These are phyloP conservation scores for Zapus hudsonius DNA, from an alignment of 2,113 vertebrate genomes.

Conservation along the genomic window DNA sequence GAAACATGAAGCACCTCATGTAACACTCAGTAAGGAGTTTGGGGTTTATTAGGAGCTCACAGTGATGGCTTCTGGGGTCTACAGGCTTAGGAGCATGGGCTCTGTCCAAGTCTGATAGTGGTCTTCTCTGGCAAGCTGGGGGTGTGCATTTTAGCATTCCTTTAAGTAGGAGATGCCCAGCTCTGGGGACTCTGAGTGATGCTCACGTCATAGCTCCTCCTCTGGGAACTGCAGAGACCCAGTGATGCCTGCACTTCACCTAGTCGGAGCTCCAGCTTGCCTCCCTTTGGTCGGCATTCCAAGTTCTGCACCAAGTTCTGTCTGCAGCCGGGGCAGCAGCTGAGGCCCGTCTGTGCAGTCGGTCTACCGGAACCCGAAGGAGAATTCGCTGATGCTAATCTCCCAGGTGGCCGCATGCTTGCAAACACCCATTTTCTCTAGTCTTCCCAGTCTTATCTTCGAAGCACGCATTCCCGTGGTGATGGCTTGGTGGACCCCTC, in stretches of 20 bases:
- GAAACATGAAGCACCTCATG: background rate
- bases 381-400: too few relatives aligned
- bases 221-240: background rate
- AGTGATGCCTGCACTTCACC: background rate
- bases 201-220: background rate
- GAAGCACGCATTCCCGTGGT: too few relatives aligned
- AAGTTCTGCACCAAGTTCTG: too few relatives aligned
- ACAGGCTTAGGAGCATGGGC: background rate
- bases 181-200: background rate
- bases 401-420: too few relatives aligned
- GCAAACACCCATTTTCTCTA: too few relatives aligned
- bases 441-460: too few relatives aligned
- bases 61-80: background rate
- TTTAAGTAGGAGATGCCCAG: background rate
- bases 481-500: too few relatives aligned
- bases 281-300: background rate
- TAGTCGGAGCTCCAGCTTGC: background rate
- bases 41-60: background rate
- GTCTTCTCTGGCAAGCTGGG: background rate
- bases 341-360: too few relatives aligned
- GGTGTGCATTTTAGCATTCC: conserved; percentile 6
- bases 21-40: background rate
- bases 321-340: too few relatives aligned
- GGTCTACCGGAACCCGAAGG: too few relatives aligned
- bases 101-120: background rate